phyloP scores from a whole-genome alignment of 2,797 vertebrate genomes.

The Tenualosa ilisha region DNA sequence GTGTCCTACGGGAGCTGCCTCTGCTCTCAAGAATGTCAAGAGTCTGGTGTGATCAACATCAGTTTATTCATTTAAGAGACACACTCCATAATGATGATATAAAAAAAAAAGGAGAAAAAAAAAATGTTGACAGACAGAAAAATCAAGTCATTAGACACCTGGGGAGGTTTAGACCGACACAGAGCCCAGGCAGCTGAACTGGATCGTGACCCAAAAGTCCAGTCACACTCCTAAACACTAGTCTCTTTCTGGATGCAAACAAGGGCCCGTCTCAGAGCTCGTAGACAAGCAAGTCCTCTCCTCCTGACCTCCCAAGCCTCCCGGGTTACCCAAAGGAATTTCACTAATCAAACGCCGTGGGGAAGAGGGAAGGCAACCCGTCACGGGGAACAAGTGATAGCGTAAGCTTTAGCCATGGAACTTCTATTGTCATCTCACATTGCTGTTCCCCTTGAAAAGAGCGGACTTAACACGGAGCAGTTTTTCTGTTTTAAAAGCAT shows the following conservation, averaged over 20 bases:
- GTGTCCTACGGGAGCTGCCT: not conserved
- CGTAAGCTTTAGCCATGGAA: not conserved
- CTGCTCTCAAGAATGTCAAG: not conserved
- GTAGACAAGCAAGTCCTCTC: not conserved
- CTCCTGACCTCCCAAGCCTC: not conserved
- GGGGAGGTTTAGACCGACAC: not conserved
- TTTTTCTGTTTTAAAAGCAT: not conserved
- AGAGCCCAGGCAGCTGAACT: not conserved
- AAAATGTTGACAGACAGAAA: not conserved
- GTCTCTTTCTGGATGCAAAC: not conserved
- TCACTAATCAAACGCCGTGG: not conserved
- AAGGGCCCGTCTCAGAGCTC: not conserved
- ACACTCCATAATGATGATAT: not conserved
- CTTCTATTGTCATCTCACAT: not conserved
- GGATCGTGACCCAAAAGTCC: not conserved
- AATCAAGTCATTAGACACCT: constrained; percentile 4
- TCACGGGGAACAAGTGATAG: not conserved
- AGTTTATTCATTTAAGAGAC: constrained; percentile 14
- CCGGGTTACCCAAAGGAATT: not conserved
- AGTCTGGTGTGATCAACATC: constrained; percentile 17
- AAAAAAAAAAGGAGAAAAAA: not conserved
- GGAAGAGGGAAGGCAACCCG: not conserved
- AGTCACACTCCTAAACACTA: constrained; percentile 3
- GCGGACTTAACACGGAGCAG: not conserved
- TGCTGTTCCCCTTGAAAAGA: not conserved